Evolutionary conservation across 2,888 invertebrate species (phyloP), one percentile per base, ranked within the genome.

Genomic region (Ophion ellenae): DNA sequence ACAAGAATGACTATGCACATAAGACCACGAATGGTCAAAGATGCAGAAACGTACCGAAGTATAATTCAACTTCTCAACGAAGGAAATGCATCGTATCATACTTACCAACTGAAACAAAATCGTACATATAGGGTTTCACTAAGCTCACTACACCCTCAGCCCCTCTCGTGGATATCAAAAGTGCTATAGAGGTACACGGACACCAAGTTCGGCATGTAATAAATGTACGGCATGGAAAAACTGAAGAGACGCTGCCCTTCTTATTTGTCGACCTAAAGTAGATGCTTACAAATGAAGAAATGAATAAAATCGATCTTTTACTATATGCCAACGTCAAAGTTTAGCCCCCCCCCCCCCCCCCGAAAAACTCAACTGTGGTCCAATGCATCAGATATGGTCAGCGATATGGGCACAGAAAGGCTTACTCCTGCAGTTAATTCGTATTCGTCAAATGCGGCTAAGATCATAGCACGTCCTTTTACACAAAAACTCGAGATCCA

Each of bases 371-470:
- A 40, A 40, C 40, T 40, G 40, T 9, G 9, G 40, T 40, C 40
- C 40, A 9, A 40, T 40, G 7, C 40, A 40, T 40, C 40, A 7
- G 40, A 40, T 40, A 40, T 24, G 95, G 95, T 86, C 95, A 95
- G 86, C 92, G 91, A 84, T 95, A 94, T 93, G 95, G 94, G 0
- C 95, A 95, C 81, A 90, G 94, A 1, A 94, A 94, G 84, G 91
- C 93, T 24, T 94, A 93, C 87, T 95, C 95, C 79, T 92, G 92
- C 17, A 94, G 94, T 0, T 61, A 86, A 17, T 74, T 92, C 2
- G 73, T 95, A 95, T 90, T 94, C 94, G 2, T 32, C 0, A 95
- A 94, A 87, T 95, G 95, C 91, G 93, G 91, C n/a, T 94, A 92
- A 2, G 89, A 92, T 2, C 95, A 95, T 89, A 85, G 89, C 0